A percentile compares a stretch with the other conserved stretches of the same genome.
phyloP scores from a whole-genome alignment of 2,888 invertebrate species.

The Xestia c-nigrum region DNA sequence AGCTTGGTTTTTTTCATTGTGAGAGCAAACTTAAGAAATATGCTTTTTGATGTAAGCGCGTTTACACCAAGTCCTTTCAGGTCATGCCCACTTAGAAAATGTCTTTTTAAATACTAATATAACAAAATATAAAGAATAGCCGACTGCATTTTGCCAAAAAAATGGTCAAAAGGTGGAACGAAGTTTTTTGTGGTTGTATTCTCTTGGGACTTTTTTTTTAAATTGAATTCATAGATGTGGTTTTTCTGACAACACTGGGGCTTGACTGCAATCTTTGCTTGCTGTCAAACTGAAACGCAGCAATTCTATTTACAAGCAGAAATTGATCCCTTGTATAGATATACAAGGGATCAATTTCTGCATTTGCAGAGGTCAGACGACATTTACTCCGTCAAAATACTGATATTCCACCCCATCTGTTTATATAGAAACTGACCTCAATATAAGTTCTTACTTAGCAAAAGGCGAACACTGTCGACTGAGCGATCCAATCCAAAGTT shows the following conservation, averaged over 20 bases:
- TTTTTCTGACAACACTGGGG: no score
- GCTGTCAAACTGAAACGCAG: not conserved
- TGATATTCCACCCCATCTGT: not conserved
- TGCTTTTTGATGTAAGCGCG: not conserved
- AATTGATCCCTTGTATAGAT: no score
- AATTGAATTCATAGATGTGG: no score
- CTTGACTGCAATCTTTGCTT: not conserved
- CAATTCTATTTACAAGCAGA: not conserved
- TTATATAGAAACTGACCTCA: not conserved
- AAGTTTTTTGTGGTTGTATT: no score
- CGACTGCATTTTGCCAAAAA: no score
- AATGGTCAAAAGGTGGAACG: no score
- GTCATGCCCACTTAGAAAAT: no score
- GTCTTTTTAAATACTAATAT: no score
- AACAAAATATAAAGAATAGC: no score
- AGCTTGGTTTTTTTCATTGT: not conserved
- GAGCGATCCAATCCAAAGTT: conserved; percentile 28
- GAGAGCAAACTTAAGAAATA: no score
- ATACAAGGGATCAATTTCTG: no score
- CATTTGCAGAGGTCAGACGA: not conserved
- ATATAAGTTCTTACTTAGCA: conserved; percentile 11
- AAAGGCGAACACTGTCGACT: not conserved
- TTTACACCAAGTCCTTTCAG: not conserved
- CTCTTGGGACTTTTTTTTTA: no score
- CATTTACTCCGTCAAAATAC: not conserved